These are phyloP conservation scores for Puntigrus tetrazona DNA, from an alignment of 2,113 vertebrate species.

Conservation along the genomic window DNA sequence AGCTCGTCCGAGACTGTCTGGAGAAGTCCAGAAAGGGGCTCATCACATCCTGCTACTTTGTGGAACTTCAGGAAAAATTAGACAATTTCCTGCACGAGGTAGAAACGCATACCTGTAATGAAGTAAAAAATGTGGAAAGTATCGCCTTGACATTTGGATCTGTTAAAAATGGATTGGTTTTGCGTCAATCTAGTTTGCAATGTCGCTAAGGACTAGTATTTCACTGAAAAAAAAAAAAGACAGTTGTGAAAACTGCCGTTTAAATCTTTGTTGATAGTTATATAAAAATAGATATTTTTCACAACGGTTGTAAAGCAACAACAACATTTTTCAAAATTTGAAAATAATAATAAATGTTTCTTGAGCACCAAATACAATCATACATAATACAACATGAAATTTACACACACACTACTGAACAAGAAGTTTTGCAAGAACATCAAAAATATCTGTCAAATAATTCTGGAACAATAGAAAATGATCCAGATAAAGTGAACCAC, in stretches of 20 bases:
- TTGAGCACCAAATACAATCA: background rate
- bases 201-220: background rate
- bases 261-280: background rate
- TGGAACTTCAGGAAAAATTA: constrained; percentile 94
- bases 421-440: too few relatives aligned
- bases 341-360: background rate
- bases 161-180: background rate
- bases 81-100: constrained; percentile 92
- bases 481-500: too few relatives aligned
- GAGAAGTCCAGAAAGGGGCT: constrained; percentile 88
- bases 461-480: too few relatives aligned
- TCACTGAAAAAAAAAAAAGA: background rate
- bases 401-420: too few relatives aligned
- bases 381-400: too few relatives aligned
- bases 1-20: constrained; percentile 91
- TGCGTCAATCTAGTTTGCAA: background rate
- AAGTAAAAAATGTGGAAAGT: background rate
- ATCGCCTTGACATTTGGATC: background rate
- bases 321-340: background rate
- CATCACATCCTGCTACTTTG: constrained; percentile 91
- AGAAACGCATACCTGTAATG: constrained; percentile 13
- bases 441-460: too few relatives aligned
- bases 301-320: background rate
- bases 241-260: background rate
- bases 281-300: background rate